Conservation (phyloP, 2,888 invertebrate species). For the Cheilosia pagana region DNA sequence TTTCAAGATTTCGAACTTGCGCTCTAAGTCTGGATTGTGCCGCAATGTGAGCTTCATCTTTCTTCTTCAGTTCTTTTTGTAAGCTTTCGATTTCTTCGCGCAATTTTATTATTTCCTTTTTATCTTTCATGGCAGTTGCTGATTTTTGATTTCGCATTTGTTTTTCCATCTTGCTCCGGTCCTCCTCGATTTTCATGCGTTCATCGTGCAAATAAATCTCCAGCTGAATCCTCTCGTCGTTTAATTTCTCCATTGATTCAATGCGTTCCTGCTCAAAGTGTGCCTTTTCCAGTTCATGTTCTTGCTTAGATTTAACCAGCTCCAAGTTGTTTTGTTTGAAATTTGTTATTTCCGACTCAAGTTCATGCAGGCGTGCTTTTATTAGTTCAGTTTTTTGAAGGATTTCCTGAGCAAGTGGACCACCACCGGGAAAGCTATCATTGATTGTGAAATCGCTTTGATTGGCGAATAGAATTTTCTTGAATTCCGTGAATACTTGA, state of each 20-base stretch:
- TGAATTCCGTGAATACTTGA: conserved; percentile 56
- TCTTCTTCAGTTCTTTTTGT: conserved; percentile 88
- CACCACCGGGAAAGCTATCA: background rate
- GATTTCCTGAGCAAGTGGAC: conserved; percentile 32
- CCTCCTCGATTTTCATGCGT: conserved; percentile 87
- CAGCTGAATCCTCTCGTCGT: conserved; percentile 87
- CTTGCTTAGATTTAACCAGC: conserved; percentile 85
- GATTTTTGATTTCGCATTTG: conserved; percentile 88
- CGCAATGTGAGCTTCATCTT: conserved; percentile 89
- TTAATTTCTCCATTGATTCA: conserved; percentile 85
- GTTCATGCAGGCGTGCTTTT: conserved; percentile 86
- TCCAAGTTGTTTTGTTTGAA: conserved; percentile 85
- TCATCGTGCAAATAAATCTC: conserved; percentile 89
- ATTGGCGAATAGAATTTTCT: conserved; percentile 45
- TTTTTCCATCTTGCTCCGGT: conserved; percentile 87
- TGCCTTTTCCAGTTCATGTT: conserved; percentile 86
- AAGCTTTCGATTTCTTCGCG: conserved; percentile 87
- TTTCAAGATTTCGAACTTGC: conserved; percentile 89
- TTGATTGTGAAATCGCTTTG: conserved; percentile 26
- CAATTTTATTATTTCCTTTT: conserved; percentile 87
- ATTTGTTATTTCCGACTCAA: conserved; percentile 87
- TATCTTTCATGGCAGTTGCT: conserved; percentile 88
- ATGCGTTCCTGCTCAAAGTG: conserved; percentile 87
- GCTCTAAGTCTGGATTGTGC: conserved; percentile 89
- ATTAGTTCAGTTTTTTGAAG: conserved; percentile 48